Evolutionary conservation across 1,140 invertebrate genomes (phyloP), one percentile per base, ranked within the genome.

Genomic region (Arctopsyche grandis): DNA sequence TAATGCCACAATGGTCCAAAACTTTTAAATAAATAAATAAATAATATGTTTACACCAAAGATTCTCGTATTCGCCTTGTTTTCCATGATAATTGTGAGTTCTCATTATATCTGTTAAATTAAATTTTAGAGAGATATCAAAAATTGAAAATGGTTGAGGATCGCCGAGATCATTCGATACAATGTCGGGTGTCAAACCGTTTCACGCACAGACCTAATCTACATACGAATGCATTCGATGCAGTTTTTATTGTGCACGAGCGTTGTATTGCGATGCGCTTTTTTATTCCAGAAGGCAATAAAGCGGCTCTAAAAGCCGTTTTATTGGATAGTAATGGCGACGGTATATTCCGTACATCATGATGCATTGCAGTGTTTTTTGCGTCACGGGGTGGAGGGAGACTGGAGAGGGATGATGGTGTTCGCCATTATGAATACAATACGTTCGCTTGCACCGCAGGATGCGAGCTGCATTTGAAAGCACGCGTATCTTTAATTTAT

Each of bases 401-500:
- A 5, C 44, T 7, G 44, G 12, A 46, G 5, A 46, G 12, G 44
- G 44, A 12, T 5, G 44, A 52, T 52, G 16, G 69, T 26, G 26
- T 14, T 44, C 38, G 38, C 69, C 69, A 71, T 71, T 71, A 46
- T 71, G 69, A 71, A 76, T 63, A 76, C 56, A 76, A 76, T 76
- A 75, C 46, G 73, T 56, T 75, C 52, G 10, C 21, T 5, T 73
- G 71, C 71, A 58, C 7, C 52, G 74, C 43, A 19, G 74, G 74
- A 76, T 76, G 74, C 74, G 26, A 12, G n/a, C 56, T 76, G 74
- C 74, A 76, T 76, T 76, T 63, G 74, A 76, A 63, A 76, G 74
- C 74, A 76, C 74, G 74, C 74, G 58, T 76, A 76, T 58, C 74
- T 24, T 38, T 76, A 76, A 76, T 76, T 76, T 76, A 76, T 76